Evolutionary conservation across 2,888 invertebrate species (phyloP).

Genomic region (Aphrophora alni): DNA sequence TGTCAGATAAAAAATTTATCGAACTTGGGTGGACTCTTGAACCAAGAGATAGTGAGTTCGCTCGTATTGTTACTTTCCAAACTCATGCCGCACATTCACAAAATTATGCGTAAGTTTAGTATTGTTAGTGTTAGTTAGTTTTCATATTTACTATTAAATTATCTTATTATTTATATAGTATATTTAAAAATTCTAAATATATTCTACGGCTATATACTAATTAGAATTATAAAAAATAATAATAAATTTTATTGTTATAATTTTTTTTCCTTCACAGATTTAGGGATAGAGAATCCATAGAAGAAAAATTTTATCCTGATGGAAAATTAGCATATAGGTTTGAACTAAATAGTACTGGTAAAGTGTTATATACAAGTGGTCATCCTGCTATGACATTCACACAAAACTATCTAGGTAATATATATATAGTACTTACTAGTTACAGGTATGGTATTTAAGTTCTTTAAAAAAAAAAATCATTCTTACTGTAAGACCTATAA

Average conservation of each 20-base stretch:
- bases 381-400: not conserved
- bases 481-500: too few relatives aligned
- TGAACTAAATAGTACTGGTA: not conserved
- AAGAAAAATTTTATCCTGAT: not conserved
- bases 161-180: too few relatives aligned
- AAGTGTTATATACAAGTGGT: not conserved
- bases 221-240: too few relatives aligned
- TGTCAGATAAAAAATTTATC: not conserved
- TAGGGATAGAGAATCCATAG: not conserved
- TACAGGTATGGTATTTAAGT: too few relatives aligned
- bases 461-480: too few relatives aligned
- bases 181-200: too few relatives aligned
- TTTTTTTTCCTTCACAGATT: not conserved
- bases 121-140: too few relatives aligned
- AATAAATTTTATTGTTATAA: not conserved
- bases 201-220: too few relatives aligned
- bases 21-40: not conserved
- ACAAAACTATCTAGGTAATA: not conserved
- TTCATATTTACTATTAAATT: too few relatives aligned
- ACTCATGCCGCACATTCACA: not conserved
- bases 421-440: too few relatives aligned
- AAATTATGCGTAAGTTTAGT: not conserved
- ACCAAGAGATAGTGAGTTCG: not conserved
- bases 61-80: not conserved
- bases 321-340: not conserved